Evolutionary conservation across 2,888 invertebrate species (phyloP).

Genomic region (Pollenia amentaria): DNA sequence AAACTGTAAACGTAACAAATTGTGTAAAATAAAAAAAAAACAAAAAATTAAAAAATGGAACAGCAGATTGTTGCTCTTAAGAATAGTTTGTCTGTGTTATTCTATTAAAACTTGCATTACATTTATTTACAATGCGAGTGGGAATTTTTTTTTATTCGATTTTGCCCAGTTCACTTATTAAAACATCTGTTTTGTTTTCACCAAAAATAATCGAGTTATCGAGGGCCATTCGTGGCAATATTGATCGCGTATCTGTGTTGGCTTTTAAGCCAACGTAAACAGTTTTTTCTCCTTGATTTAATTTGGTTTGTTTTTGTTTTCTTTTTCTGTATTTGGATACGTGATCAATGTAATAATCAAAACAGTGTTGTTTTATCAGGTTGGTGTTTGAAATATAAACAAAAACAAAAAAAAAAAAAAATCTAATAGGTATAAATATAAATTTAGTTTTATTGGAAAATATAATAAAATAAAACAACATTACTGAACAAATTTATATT

Average conservation of each 20-base stretch:
- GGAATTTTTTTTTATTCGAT: slow-evolving; percentile 41
- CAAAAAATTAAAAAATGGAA: no score
- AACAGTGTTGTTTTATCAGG: slow-evolving; percentile 39
- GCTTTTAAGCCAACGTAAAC: slow-evolving; percentile 39
- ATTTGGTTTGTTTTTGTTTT: slow-evolving; percentile 18
- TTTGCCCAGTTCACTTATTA: slow-evolving; percentile 13
- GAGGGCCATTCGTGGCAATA: slow-evolving; percentile 33
- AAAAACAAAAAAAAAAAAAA: not conserved
- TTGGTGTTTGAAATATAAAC: slow-evolving; percentile 10
- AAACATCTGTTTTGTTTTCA: slow-evolving; percentile 61
- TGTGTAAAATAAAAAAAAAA: slow-evolving; percentile 16
- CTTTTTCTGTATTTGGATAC: slow-evolving; percentile 50
- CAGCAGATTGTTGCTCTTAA: slow-evolving; percentile 40
- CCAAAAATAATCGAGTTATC: slow-evolving; percentile 30
- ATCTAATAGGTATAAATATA: slow-evolving; percentile 1
- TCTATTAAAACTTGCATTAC: slow-evolving; percentile 9
- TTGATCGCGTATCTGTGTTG: slow-evolving; percentile 1
- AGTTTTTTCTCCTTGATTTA: not conserved
- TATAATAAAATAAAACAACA: not conserved
- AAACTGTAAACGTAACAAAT: slow-evolving; percentile 31
- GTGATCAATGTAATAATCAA: slow-evolving; percentile 53
- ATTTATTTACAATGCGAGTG: slow-evolving; percentile 41
- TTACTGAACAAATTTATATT: slow-evolving; percentile 3
- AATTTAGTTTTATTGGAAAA: slow-evolving; percentile 3
- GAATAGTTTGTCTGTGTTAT: slow-evolving; percentile 35